Base-by-base conservation (phyloP, 2,888 invertebrate species). In the Brachypalpus laphriformis region DNA sequence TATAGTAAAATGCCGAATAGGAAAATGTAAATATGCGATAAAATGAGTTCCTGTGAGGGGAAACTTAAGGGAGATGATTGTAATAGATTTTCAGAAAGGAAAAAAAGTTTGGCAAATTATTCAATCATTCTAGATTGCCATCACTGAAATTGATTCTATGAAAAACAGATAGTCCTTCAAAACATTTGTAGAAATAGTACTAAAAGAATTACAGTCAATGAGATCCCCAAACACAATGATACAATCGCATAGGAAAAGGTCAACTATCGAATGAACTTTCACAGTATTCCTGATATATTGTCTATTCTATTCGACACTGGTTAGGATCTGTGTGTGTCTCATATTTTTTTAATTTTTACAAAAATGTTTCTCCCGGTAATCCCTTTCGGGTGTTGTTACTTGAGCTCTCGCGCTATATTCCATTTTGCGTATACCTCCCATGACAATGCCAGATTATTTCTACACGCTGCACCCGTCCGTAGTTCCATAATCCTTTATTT, bases 401-500 rank as follows among this genome's bases (percentile, higher is more conserved):
- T 78, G 68, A 34, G 31, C 47, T 65, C 34, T 45, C 22, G 42
- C 57, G 75, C 49, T 61, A 47, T 75, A 71, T 34, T 57, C 22
- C 34, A 85, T 85, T 70, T 51, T 54, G 45, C 57, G 70, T 74
- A 22, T 65, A 16, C 72, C 18, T 75, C 81, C 81, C 85, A 66
- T 80, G 81, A 80, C 70, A 85, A 85, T 75, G 70, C 74, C 42
- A 71, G 75, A 85, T 85, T 81, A 85, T 76, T 81, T 81, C 65
- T 57, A 57, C 56, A 61, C 70, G 40, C 54, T 81, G 81, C 85
- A 75, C 70, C 75, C 75, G 51, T 70, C 40, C 31, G 18, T 37
- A 70, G 70, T 65, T 49, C 66, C 47, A 71, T 85, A 81, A 85
- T 85, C 81, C 75, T 85, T 85, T 85, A 85, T 85, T 85, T 85